Percentiles rank a stretch among this genome's conserved stretches.
These are phyloP conservation scores for Cairina moschata DNA, from an alignment of 2,113 vertebrate genomes.

Conservation along the genomic window DNA sequence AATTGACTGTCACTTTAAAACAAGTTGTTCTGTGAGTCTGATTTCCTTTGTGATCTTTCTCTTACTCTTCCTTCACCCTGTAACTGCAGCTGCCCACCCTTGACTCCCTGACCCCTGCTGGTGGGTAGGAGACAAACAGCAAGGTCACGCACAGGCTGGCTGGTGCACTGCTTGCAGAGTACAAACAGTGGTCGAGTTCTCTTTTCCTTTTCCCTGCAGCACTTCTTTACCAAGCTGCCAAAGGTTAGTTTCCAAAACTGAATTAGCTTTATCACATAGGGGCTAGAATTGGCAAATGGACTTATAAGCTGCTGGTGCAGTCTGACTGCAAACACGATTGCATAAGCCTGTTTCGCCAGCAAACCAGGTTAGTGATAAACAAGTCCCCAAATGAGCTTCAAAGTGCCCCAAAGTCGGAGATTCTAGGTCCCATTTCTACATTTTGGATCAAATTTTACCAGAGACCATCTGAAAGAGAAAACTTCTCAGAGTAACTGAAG, in stretches of 20 bases:
- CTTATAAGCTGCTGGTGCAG: background rate
- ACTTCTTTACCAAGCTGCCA: background rate
- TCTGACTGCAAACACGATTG: background rate
- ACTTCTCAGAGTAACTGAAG: background rate
- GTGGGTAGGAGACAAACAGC: background rate
- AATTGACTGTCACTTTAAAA: background rate
- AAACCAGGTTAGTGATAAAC: background rate
- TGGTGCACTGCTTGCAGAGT: background rate
- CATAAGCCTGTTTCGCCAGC: background rate
- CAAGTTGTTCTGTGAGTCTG: background rate
- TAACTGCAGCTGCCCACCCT: background rate
- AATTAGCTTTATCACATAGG: background rate
- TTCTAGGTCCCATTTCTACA: background rate
- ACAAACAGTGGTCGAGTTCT: background rate
- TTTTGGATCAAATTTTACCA: background rate
- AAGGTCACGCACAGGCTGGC: accelerated
- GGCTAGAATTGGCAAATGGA: background rate
- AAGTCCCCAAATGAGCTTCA: background rate
- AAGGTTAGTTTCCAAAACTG: background rate
- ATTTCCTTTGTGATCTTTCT: background rate
- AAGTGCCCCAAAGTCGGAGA: background rate
- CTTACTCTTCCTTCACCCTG: background rate
- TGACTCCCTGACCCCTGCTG: background rate
- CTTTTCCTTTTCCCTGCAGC: background rate
- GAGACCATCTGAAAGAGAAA: background rate